Percentiles rank a stretch among this genome's conserved stretches.
These are phyloP conservation scores for Vanessa cardui DNA, from an alignment of 2,888 invertebrate species.

Conservation along the genomic window DNA sequence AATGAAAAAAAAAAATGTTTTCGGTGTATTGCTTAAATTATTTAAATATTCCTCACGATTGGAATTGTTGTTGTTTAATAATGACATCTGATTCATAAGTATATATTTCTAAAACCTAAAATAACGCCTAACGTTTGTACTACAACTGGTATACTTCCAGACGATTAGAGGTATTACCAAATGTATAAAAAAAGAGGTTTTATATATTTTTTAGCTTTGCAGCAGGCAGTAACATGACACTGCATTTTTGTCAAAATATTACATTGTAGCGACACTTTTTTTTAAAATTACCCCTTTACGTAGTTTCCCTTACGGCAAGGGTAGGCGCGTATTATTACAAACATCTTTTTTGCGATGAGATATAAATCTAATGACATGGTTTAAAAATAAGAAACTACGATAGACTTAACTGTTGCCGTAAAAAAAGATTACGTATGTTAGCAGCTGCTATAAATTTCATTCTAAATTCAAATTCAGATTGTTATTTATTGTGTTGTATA, in stretches of 20 bases:
- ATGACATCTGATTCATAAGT: too few species aligned
- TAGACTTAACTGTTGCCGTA: constrained; percentile 15
- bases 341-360: constrained; percentile 68
- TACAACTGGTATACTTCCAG: background rate
- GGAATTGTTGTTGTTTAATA: too few species aligned
- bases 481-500: too few species aligned
- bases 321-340: constrained; percentile 50
- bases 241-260: constrained; percentile 81
- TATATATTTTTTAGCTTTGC: constrained; percentile 35
- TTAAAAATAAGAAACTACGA: constrained; percentile 29
- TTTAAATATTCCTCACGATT: background rate
- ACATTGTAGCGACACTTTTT: constrained; percentile 62
- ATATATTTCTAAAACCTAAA: too few species aligned
- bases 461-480: too few species aligned
- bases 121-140: background rate
- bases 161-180: constrained; percentile 2
- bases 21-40: background rate
- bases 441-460: constrained; percentile 1
- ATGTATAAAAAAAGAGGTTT: constrained; percentile 29
- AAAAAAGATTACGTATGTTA: background rate
- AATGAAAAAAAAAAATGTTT: background rate
- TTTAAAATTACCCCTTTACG: constrained; percentile 61
- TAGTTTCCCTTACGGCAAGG: constrained; percentile 53
- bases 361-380: constrained; percentile 61
- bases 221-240: constrained; percentile 69